Percentiles rank a stretch among this genome's conserved stretches.
Evolutionary conservation across 2,888 invertebrate genomes (phyloP).

Genomic region (Xanthia togata): DNA sequence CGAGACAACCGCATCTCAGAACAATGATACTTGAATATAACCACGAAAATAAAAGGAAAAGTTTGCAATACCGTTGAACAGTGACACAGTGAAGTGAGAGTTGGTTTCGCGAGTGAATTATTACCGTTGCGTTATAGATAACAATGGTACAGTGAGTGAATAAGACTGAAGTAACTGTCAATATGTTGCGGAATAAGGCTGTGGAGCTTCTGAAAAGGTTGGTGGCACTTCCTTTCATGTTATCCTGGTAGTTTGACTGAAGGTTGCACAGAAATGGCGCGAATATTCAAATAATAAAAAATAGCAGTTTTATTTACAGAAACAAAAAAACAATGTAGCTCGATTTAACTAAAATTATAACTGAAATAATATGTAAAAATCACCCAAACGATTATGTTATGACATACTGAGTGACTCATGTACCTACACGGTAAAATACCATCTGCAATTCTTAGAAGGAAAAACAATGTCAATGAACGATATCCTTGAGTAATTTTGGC

Average conservation of each 20-base stretch:
- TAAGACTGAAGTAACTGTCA: slow-evolving; percentile 57
- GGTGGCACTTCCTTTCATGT: slow-evolving; percentile 34
- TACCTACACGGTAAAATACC: slow-evolving; percentile 1
- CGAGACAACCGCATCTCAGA: slow-evolving; percentile 74
- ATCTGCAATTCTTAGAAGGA: slow-evolving; percentile 28
- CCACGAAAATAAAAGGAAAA: slow-evolving; percentile 52
- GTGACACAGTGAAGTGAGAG: slow-evolving; percentile 54
- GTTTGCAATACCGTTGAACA: slow-evolving; percentile 31
- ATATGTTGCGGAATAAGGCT: slow-evolving; percentile 75
- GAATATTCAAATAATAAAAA: background rate
- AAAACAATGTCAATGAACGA: slow-evolving; percentile 26
- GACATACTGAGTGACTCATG: background rate
- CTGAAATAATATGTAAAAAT: background rate
- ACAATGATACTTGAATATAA: slow-evolving; percentile 55
- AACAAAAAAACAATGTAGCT: background rate
- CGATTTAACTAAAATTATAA: background rate
- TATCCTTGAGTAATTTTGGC: slow-evolving; percentile 18
- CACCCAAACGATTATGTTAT: background rate
- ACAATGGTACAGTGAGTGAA: slow-evolving; percentile 53
- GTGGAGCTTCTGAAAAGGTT: slow-evolving; percentile 76
- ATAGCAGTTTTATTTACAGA: background rate
- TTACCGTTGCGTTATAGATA: slow-evolving; percentile 31
- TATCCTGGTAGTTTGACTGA: slow-evolving; percentile 31
- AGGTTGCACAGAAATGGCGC: too few relatives aligned
- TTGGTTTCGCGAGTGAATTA: slow-evolving; percentile 48